Evolutionary conservation across 2,888 invertebrate genomes (phyloP).

Genomic region (Aleiodes leptofemur): DNA sequence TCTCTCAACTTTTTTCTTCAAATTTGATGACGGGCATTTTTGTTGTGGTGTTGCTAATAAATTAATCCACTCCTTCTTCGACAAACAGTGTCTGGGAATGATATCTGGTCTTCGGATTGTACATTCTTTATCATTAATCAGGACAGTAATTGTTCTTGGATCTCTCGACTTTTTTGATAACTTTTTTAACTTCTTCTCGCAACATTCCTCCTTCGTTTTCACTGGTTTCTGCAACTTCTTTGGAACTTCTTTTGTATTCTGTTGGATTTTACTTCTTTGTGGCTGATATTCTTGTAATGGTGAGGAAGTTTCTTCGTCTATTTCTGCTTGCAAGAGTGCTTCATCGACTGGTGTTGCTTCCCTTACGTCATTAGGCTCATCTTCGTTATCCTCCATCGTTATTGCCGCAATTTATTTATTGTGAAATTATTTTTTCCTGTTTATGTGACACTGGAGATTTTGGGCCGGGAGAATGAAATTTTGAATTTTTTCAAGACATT

Average conservation of each 20-base stretch:
- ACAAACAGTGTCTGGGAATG: slow-evolving; percentile 64
- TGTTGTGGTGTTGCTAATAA: slow-evolving; percentile 63
- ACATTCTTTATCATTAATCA: slow-evolving; percentile 61
- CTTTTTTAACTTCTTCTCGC: slow-evolving; percentile 47
- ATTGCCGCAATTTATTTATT: not conserved
- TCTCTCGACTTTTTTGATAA: slow-evolving; percentile 32
- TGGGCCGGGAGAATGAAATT: slow-evolving; percentile 42
- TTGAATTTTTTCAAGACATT: not conserved
- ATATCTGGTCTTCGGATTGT: slow-evolving; percentile 56
- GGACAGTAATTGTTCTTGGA: slow-evolving; percentile 52
- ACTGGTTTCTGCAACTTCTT: slow-evolving; percentile 6
- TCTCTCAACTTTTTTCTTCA: slow-evolving; percentile 51
- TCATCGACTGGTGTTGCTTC: slow-evolving; percentile 61
- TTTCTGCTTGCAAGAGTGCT: slow-evolving; percentile 60
- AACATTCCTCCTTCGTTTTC: slow-evolving; percentile 57
- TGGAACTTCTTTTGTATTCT: not conserved
- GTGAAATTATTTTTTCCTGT: not conserved
- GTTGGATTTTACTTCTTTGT: not conserved
- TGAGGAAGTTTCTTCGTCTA: slow-evolving; percentile 60
- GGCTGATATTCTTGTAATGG: slow-evolving; percentile 41
- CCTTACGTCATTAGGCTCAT: slow-evolving; percentile 62
- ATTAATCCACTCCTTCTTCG: slow-evolving; percentile 64
- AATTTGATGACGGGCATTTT: slow-evolving; percentile 60
- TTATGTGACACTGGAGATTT: slow-evolving; percentile 43
- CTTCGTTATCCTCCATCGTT: slow-evolving; percentile 63